Conservation (phyloP, 2,797 vertebrate species). For the Micropoecilia bifurca region DNA sequence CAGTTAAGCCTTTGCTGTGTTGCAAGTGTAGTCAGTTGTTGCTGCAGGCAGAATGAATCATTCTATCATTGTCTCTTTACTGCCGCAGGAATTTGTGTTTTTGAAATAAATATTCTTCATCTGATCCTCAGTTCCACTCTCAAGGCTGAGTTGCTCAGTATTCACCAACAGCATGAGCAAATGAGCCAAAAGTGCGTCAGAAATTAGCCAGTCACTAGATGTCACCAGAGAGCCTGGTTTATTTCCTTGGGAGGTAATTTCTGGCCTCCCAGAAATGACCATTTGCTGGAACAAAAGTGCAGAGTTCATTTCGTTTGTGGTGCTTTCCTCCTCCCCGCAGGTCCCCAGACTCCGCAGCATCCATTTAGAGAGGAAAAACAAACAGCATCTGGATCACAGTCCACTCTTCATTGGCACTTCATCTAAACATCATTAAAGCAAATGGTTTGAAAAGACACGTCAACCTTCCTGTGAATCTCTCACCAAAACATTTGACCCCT, state of each 20-base stretch:
- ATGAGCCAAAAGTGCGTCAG: neutral
- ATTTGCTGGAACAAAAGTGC: conserved; percentile 73
- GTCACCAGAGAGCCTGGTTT: conserved; percentile 55
- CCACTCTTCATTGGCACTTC: conserved; percentile 27
- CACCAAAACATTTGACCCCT: neutral
- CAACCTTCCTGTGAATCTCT: conserved; percentile 11
- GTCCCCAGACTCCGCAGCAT: conserved; percentile 66
- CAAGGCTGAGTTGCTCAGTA: neutral
- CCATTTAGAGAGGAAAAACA: conserved; percentile 69
- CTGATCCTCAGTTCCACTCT: neutral
- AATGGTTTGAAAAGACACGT: conserved; percentile 10
- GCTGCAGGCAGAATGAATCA: conserved; percentile 14
- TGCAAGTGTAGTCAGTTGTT: conserved; percentile 32
- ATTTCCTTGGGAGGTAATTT: neutral
- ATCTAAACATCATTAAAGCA: conserved; percentile 32
- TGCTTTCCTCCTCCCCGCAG: conserved; percentile 60
- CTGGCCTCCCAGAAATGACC: conserved; percentile 41
- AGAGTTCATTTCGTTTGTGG: conserved; percentile 67
- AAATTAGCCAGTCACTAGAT: conserved; percentile 61
- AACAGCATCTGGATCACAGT: conserved; percentile 50
- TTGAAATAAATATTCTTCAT: conserved; percentile 59
- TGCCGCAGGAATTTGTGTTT: conserved; percentile 17
- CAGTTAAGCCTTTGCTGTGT: conserved; percentile 42
- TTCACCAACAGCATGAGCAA: neutral
- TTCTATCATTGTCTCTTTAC: conserved; percentile 16